Evolutionary conservation across 2,797 vertebrate genomes (phyloP).

Genomic region (Darevskia mixta): DNA sequence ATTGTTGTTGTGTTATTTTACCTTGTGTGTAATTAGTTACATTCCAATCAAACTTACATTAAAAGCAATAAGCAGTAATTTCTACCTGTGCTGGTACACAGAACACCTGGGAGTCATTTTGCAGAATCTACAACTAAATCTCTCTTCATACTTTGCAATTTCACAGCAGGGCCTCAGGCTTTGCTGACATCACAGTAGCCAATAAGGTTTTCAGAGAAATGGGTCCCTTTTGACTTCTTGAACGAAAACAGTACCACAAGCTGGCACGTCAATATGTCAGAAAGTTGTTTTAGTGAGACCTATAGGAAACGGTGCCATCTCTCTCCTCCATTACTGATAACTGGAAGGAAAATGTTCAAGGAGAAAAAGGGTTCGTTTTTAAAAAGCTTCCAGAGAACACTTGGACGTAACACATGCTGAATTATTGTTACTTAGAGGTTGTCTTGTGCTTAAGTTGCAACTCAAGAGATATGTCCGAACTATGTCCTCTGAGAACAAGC

Average conservation of each 20-base stretch:
- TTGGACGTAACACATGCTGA: constrained; percentile 5
- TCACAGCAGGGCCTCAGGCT: constrained; percentile 50
- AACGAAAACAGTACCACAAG: constrained; percentile 38
- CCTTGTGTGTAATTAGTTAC: constrained; percentile 63
- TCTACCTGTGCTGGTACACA: constrained; percentile 56
- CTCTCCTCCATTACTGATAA: neutral
- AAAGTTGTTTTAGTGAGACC: neutral
- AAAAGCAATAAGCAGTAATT: constrained; percentile 74
- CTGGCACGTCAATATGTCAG: neutral
- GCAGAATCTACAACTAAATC: constrained; percentile 55
- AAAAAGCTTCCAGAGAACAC: constrained; percentile 33
- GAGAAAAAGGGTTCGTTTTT: constrained; percentile 38
- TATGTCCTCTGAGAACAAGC: constrained; percentile 58
- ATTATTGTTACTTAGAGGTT: constrained; percentile 48
- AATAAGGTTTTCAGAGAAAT: constrained; percentile 54
- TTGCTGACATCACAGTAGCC: constrained; percentile 52
- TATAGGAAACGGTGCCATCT: constrained; percentile 25
- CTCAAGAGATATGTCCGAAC: constrained; percentile 65
- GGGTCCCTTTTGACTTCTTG: constrained; percentile 52
- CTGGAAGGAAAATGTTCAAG: constrained; percentile 39
- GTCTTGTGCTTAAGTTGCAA: constrained; percentile 51
- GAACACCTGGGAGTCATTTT: constrained; percentile 60
- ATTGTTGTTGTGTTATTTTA: constrained; percentile 47
- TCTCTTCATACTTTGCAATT: constrained; percentile 43
- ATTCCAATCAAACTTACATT: constrained; percentile 72